phyloP scores from a whole-genome alignment of 2,888 invertebrate genomes.

The Micoletzkya japonica region DNA sequence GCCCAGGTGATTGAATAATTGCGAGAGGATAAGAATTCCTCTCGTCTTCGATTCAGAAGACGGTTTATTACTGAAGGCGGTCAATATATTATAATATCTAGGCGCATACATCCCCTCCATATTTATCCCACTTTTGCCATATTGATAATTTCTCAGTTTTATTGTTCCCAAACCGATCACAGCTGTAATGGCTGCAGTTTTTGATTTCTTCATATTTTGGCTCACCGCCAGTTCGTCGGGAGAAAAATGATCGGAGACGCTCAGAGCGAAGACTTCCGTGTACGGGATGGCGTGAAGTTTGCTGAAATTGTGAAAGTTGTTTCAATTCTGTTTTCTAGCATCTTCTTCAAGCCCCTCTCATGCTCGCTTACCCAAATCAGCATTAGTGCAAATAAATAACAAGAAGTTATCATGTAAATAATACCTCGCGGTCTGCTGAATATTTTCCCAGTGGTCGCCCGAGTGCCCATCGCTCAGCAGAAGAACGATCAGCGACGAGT shows the following conservation, averaged over 20 bases:
- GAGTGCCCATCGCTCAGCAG: constrained; percentile 44
- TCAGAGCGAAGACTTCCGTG: constrained; percentile 26
- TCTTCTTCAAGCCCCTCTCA: neutral
- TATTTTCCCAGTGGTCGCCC: constrained; percentile 36
- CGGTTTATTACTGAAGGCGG: too few relatives aligned
- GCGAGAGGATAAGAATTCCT: too few relatives aligned
- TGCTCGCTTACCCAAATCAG: neutral
- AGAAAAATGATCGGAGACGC: constrained; percentile 28
- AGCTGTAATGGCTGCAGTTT: too few relatives aligned
- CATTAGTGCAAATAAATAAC: neutral
- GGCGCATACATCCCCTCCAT: too few relatives aligned
- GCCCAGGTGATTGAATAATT: too few relatives aligned
- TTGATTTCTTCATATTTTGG: neutral
- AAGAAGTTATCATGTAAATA: neutral
- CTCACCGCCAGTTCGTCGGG: constrained; percentile 26
- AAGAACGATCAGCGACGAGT: constrained; percentile 40
- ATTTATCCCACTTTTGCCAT: too few relatives aligned
- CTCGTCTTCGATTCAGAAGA: too few relatives aligned
- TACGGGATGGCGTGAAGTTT: neutral
- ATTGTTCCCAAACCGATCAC: too few relatives aligned
- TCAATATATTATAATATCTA: too few relatives aligned
- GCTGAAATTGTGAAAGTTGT: neutral
- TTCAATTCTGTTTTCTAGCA: neutral
- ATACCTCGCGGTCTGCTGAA: constrained; percentile 33
- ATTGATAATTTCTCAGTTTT: too few relatives aligned